Evolutionary conservation across 2,888 invertebrate genomes (phyloP).

Genomic region (Lysandra coridon): DNA sequence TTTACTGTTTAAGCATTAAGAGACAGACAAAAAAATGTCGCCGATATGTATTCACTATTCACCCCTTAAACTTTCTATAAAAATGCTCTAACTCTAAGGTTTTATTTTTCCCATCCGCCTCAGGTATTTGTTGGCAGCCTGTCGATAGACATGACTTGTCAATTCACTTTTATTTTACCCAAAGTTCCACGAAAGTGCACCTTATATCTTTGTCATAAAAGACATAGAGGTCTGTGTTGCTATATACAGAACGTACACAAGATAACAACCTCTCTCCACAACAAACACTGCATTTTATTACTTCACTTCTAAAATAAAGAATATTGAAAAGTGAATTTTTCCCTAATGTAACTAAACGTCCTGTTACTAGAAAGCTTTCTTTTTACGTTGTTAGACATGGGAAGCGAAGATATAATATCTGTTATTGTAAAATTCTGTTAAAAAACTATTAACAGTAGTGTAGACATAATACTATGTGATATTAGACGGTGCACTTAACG

Average conservation of each 20-base stretch:
- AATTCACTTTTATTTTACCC: background rate
- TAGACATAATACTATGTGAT: no score
- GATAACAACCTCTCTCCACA: conserved; percentile 7
- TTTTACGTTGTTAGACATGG: conserved; percentile 33
- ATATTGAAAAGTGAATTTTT: background rate
- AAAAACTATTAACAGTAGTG: no score
- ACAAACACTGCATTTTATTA: conserved; percentile 6
- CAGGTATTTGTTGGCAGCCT: background rate
- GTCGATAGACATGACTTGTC: background rate
- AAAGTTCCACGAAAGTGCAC: background rate
- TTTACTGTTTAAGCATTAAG: no score
- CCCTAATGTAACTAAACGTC: background rate
- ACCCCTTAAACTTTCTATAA: background rate
- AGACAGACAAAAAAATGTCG: no score
- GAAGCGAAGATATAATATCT: no score
- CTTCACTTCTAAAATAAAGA: background rate
- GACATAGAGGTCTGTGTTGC: background rate
- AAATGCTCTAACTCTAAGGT: background rate
- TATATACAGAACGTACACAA: background rate
- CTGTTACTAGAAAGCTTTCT: conserved; percentile 57
- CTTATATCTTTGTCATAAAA: background rate
- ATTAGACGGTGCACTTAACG: no score
- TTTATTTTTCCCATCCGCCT: background rate
- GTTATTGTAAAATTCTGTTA: no score
- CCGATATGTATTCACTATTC: no score